phyloP scores from a whole-genome alignment of 2,888 invertebrate genomes.

The Phortica magna region DNA sequence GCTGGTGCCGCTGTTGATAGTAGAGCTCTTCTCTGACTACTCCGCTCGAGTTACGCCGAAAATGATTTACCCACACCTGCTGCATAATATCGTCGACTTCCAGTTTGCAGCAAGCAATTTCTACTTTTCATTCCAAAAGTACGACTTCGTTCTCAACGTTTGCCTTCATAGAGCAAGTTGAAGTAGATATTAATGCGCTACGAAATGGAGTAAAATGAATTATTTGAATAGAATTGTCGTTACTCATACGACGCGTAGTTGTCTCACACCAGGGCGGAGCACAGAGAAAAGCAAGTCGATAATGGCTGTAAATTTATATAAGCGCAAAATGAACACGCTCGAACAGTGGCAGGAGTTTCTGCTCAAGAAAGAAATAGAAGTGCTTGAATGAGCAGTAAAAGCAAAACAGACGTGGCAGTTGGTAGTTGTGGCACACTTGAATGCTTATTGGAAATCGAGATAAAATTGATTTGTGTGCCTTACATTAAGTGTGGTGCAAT shows the following conservation, averaged over 20 bases:
- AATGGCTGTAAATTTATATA: constrained; percentile 63
- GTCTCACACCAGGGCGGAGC: constrained; percentile 30
- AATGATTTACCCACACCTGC: constrained; percentile 73
- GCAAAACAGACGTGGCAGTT: neutral
- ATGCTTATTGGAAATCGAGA: constrained; percentile 70
- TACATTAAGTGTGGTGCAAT: neutral
- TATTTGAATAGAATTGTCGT: constrained; percentile 72
- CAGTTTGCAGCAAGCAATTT: constrained; percentile 6
- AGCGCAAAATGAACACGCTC: constrained; percentile 30
- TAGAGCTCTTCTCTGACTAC: neutral
- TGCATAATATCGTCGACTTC: constrained; percentile 25
- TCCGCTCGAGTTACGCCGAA: constrained; percentile 31
- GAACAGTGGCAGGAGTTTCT: neutral
- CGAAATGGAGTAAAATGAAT: constrained; percentile 74
- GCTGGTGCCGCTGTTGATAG: constrained; percentile 8
- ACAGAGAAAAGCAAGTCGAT: constrained; percentile 56
- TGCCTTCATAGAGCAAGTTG: constrained; percentile 57
- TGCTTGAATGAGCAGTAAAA: neutral
- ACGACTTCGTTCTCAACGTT: constrained; percentile 51
- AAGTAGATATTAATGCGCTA: constrained; percentile 67
- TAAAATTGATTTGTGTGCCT: constrained; percentile 72
- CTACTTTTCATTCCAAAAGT: neutral
- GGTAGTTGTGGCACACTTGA: constrained; percentile 50
- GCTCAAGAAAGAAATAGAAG: neutral
- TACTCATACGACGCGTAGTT: constrained; percentile 48